A percentile compares a stretch with the other conserved stretches of the same genome.
Conservation (phyloP, 2,113 vertebrate genomes). For the Neogobius melanostomus region DNA sequence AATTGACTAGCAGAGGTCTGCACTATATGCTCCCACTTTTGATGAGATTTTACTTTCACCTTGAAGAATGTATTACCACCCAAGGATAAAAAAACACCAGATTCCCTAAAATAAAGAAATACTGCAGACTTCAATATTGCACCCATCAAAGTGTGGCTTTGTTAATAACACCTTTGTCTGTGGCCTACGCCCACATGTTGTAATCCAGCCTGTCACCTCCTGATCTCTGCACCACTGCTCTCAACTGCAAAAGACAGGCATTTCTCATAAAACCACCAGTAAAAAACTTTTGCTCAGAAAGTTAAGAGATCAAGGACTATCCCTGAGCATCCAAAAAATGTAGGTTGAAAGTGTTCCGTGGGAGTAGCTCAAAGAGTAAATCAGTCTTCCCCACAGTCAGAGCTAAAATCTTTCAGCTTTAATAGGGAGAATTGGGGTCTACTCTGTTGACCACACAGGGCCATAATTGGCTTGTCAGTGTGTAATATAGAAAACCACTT, state of each 20-base stretch:
- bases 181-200: conserved; percentile 35
- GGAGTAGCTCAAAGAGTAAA: background rate
- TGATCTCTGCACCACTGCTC: conserved; percentile 30
- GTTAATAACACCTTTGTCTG: conserved; percentile 32
- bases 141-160: conserved; percentile 5
- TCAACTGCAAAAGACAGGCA: conserved; percentile 13
- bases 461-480: conserved; percentile 42
- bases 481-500: conserved; percentile 32
- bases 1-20: background rate
- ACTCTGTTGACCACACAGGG: conserved; percentile 35
- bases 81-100: background rate
- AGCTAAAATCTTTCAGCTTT: conserved; percentile 47
- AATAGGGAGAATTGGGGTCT: conserved; percentile 23
- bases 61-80: background rate
- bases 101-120: background rate
- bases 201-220: conserved; percentile 50
- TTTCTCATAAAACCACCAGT: conserved; percentile 34
- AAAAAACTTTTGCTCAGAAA: conserved; percentile 34
- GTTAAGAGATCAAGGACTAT: conserved; percentile 12
- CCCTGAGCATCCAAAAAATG: background rate
- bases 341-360: conserved; percentile 1
- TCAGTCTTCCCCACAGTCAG: conserved; percentile 16
- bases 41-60: background rate
- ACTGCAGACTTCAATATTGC: conserved; percentile 1
- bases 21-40: background rate